Base-by-base conservation (phyloP, 2,797 vertebrate genomes). In the Buphagus erythrorhynchus region DNA sequence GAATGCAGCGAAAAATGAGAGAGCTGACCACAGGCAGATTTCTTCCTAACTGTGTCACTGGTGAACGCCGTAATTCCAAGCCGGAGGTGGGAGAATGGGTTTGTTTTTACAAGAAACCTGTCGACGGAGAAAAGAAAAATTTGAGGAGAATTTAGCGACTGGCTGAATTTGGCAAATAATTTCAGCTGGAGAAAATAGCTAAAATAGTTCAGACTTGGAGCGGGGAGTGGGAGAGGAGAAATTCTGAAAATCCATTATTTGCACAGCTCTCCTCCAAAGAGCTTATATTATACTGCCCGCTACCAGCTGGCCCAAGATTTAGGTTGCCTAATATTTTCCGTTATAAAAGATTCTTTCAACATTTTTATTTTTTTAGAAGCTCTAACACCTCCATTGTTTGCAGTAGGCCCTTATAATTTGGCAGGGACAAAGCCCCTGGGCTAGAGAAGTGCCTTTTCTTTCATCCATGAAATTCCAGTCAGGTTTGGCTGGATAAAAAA, bases 401-500 rank as follows among this genome's bases (percentile, higher is more conserved):
- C 81, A 94, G 77, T 88, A 95, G 86, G 77, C 95, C 77, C 92
- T 96, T 95, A 94, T 91, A 96, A 87, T 94, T 96, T 97, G 96
- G 93, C 96, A 95, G 58, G 89, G 87, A 95, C 78, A 96, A 93
- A 93, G 61, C 89, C 89, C 86, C 86, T 92, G 95, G 92, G 93
- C 92, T 92, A 93, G 68, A 96, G 96, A 92, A 95, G 94, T 95
- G 81, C 94, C 75, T 95, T 96, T 93, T 86, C 95, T 97, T 97
- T 96, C 95, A 97, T 96, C 95, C 95, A 78, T 95, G 95, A 97
- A 96, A 97, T 97, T 96, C 95, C 95, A 96, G 91, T 94, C 92
- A 97, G 86, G 92, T 96, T 95, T 97, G 92, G 82, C 91, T 91
- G 86, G 74, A 84, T 66, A 0, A 69, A 86, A 88, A 68, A 77